Percentiles rank a stretch among this genome's conserved stretches.
Conservation (phyloP, 2,113 vertebrate genomes). For the Callorhinus ursinus region DNA sequence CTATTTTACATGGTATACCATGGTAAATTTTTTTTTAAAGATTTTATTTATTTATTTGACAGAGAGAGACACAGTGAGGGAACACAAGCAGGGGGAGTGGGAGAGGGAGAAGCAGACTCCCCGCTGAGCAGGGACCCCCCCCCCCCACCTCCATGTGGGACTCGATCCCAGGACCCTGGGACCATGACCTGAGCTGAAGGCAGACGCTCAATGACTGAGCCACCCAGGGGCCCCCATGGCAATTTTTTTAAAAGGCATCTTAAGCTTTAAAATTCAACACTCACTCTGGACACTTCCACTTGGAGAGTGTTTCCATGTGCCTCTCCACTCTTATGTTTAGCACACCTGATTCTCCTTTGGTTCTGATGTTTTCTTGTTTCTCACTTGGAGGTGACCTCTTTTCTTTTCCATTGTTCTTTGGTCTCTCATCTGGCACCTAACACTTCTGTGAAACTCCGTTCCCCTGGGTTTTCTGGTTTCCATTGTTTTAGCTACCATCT, state of each 20-base stretch:
- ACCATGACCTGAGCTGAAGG: too few species aligned
- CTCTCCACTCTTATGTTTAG: not conserved
- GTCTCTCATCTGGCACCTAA: not conserved
- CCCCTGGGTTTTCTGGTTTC: conserved; percentile 30
- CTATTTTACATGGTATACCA: not conserved
- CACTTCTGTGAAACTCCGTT: not conserved
- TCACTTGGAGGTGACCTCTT: not conserved
- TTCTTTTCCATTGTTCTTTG: not conserved
- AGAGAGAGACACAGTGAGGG: too few species aligned
- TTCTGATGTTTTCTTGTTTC: conserved; percentile 21
- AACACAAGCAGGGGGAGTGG: too few species aligned
- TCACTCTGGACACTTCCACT: not conserved
- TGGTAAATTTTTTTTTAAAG: not conserved
- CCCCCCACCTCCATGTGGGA: too few species aligned
- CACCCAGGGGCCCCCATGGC: not conserved
- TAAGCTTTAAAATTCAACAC: not conserved
- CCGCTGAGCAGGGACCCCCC: too few species aligned
- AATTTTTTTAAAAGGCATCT: not conserved
- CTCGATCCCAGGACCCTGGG: too few species aligned
- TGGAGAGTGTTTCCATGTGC: not conserved
- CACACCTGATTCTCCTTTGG: not conserved
- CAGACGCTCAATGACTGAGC: too few species aligned
- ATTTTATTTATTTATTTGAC: too few species aligned
- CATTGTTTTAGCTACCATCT: conserved; percentile 1
- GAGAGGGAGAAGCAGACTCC: too few species aligned